A percentile compares a stretch with the other conserved stretches of the same genome.
Conservation (phyloP, 2,797 vertebrate genomes). For the Xerus rutilus region DNA sequence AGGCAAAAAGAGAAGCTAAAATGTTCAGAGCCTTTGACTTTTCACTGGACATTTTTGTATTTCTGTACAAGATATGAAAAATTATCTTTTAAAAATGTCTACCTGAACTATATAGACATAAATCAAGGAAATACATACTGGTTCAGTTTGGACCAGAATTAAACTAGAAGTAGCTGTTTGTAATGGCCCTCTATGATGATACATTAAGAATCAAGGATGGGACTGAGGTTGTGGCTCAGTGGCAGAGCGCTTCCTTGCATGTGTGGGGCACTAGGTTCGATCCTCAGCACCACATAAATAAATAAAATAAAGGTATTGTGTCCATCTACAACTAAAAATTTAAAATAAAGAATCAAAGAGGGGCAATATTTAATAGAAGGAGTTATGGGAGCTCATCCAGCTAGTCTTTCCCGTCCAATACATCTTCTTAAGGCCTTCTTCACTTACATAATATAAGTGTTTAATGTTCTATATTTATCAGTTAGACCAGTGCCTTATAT, state of each 20-base stretch:
- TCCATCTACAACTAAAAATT: too few relatives aligned
- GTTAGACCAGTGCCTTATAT: not conserved
- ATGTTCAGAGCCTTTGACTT: not conserved
- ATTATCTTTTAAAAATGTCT: not conserved
- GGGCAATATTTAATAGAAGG: not conserved
- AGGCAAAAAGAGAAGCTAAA: slow-evolving; percentile 44
- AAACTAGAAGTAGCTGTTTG: not conserved
- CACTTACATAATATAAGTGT: not conserved
- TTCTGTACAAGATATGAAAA: slow-evolving; percentile 28
- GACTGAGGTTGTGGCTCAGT: too few relatives aligned
- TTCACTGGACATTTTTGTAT: not conserved
- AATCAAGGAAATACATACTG: not conserved
- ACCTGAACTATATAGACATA: not conserved
- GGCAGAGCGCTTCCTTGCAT: too few relatives aligned
- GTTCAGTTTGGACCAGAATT: not conserved
- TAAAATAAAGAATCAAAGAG: not conserved
- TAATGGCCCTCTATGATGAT: fast-evolving
- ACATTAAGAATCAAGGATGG: not conserved
- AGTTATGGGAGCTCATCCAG: not conserved
- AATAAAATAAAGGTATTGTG: too few relatives aligned
- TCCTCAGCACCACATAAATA: too few relatives aligned
- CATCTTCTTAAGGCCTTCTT: not conserved
- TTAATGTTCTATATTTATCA: not conserved
- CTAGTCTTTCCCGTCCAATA: not conserved
- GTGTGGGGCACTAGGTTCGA: too few relatives aligned